Base-by-base conservation (phyloP, 2,888 invertebrate genomes). In the Ligdia adustata region DNA sequence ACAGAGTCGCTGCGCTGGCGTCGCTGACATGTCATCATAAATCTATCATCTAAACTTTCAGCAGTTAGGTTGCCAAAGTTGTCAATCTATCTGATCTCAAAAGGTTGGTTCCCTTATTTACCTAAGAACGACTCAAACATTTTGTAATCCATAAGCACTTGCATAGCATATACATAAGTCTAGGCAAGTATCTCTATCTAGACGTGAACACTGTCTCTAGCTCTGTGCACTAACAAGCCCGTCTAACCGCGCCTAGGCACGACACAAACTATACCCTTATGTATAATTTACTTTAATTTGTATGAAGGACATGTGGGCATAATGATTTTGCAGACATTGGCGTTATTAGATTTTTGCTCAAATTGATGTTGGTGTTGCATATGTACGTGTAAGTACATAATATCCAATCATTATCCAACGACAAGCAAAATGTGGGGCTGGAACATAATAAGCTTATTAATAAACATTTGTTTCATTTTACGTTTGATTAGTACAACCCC, bases 201-300 rank as follows among this genome's bases (percentile, higher is more conserved):
- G 66, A 72, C 71, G 43, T 44, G 48, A 28, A 38, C 6, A 45
- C 57, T 63, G 67, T 66, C 68, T 67, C 66, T 69, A 64, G 79
- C 82, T 82, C 85, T 86, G 82, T 86, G 78, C 74, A 66, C 82
- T 85, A 85, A 85, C 83, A 83, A 85, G 85, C 79, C 72, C 54
- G 75, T 72, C 74, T 79, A 79, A 83, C 82, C 81, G 79, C 78
- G 69, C 75, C 76, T 69, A 64, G 68, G 78, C 81, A 83, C 81
- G 84, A 82, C 78, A 79, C 57, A 64, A 64, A 62, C 66, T 64
- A 64, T 63, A 66, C 59, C 62, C 61, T 65, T 67, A 64, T 64
- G 66, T 62, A 60, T 65, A 64, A 57, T 7, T 39, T 33, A n/a
- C 24, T 44, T 26, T 54, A 56, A 52, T 52, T 53, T 61, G 16